phyloP scores from a whole-genome alignment of 2,888 invertebrate species.

The Lumbricus terrestris region DNA sequence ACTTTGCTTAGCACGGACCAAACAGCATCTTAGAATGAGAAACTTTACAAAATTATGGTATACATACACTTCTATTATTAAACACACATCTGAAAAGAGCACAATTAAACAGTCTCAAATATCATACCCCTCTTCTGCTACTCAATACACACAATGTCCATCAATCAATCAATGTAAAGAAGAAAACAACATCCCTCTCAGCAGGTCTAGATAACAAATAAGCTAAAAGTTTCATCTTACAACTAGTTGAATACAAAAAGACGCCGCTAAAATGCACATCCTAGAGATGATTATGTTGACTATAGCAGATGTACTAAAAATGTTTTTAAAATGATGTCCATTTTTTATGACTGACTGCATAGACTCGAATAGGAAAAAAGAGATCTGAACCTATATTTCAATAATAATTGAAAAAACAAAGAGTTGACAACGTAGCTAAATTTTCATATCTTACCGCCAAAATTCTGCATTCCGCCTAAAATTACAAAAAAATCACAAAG shows the following conservation, averaged over 20 bases:
- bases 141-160: too few relatives aligned
- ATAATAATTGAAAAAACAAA: neutral
- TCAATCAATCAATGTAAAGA: too few relatives aligned
- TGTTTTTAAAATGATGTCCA: too few relatives aligned
- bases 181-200: too few relatives aligned
- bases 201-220: too few relatives aligned
- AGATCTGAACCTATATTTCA: neutral
- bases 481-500: neutral
- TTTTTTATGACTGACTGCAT: neutral
- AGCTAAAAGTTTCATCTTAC: neutral
- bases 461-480: constrained; percentile 30
- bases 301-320: neutral
- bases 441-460: constrained; percentile 13
- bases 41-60: neutral
- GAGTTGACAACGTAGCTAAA: neutral
- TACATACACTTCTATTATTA: too few relatives aligned
- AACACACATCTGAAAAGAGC: too few relatives aligned
- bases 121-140: too few relatives aligned
- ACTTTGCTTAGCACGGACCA: neutral
- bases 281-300: neutral
- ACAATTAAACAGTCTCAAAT: too few relatives aligned
- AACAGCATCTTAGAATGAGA: neutral
- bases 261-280: neutral
- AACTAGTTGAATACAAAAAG: neutral
- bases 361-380: neutral